Base-by-base conservation (phyloP, 2,888 invertebrate species). In the Lutraria lutraria region DNA sequence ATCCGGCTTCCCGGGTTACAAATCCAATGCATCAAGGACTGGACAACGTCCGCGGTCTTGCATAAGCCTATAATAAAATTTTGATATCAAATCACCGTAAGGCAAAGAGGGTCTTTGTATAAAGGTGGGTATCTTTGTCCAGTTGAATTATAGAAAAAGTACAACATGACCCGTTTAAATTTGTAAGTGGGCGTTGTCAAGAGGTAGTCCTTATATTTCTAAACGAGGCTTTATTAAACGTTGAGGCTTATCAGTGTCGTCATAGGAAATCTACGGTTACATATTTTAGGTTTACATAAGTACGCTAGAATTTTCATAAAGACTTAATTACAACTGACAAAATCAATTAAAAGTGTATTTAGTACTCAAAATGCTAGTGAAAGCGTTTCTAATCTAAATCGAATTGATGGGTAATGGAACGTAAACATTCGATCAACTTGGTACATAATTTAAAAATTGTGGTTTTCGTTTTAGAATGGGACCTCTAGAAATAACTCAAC, bases 301-400 rank as follows among this genome's bases (percentile, higher is more conserved):
- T 56, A 56, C 56, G 21, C 56, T 21, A 12, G 12, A 19, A 56
- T 16, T 34, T 31, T 16, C 31, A 76, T 34, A 16, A 76, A 76
- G 76, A 34, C 76, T 19, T 31, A 76, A 76, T 76, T 19, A 25
- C 76, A 34, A 76, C 19, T 76, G 76, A 76, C 76, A 76, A 76
- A 76, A 76, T 76, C 76, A 76, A 34, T 76, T 76, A 19, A 31
- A 76, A 76, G 34, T 19, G 21, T 16, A 76, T 31, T 31, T 15
- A 34, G 31, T 31, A 4, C 31, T 19, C 29, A 34, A 16, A 34
- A 31, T 31, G 76, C 34, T 31, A 76, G 63, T 21, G 25, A 34
- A 76, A 12, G 29, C 16, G 15, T 31, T 34, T 31, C 34, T 76
- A 76, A 76, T 76, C 31, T 31, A 34, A 76, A 76, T 76, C 34